These are phyloP conservation scores for Bicyclus anynana DNA, from an alignment of 1,140 invertebrate genomes.

Conservation along the genomic window DNA sequence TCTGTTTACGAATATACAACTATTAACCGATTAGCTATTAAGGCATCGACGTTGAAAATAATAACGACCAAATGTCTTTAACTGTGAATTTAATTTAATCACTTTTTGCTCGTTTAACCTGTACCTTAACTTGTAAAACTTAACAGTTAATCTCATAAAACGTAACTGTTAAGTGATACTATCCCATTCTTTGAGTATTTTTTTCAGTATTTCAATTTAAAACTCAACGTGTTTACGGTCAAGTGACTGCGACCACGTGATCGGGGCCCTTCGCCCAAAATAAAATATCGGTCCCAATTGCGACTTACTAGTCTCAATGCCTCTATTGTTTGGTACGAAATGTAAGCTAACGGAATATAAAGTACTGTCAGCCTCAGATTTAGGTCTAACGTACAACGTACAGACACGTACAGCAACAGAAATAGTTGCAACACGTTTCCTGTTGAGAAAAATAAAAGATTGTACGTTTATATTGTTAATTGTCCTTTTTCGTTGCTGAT, in stretches of 20 bases:
- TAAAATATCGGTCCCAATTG: constrained; percentile 54
- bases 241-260: constrained; percentile 28
- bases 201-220: constrained; percentile 57
- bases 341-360: constrained; percentile 55
- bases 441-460: no score
- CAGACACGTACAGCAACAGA: no score
- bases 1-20: no score
- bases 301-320: constrained; percentile 40
- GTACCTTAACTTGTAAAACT: not conserved
- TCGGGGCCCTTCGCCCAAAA: constrained; percentile 36
- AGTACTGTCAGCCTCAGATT: not conserved
- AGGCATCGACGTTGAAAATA: no score
- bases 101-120: not conserved
- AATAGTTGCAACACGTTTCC: no score
- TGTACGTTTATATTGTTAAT: no score
- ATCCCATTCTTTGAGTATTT: constrained; percentile 36
- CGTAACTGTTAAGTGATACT: constrained; percentile 3
- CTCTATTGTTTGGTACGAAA: constrained; percentile 44
- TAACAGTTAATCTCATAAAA: constrained; percentile 1
- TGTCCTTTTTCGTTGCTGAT: no score
- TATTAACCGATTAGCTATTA: no score
- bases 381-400: no score
- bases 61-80: not conserved
- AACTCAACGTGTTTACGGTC: constrained; percentile 47
- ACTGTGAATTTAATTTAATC: not conserved